Conservation (phyloP, 2,888 invertebrate species). For the Scotopteryx bipunctaria region DNA sequence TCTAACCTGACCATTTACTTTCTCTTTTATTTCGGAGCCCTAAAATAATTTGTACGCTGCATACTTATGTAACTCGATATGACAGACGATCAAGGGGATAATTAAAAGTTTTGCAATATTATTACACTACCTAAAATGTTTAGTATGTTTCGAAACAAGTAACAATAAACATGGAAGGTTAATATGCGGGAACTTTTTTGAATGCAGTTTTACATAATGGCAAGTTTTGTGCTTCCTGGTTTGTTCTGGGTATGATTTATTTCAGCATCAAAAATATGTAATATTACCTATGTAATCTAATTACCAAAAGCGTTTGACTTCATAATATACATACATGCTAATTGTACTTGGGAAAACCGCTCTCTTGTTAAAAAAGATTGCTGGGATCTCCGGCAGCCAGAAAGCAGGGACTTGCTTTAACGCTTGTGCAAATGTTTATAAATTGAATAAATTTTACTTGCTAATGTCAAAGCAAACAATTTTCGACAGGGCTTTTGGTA, state of each 20-base stretch:
- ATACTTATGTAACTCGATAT: constrained; percentile 27
- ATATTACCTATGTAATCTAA: neutral
- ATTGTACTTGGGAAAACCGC: too few species aligned
- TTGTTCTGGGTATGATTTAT: constrained; percentile 10
- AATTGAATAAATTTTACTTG: constrained; percentile 28
- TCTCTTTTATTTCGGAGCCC: constrained; percentile 59
- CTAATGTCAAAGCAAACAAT: constrained; percentile 34
- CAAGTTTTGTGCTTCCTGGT: constrained; percentile 23
- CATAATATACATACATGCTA: too few species aligned
- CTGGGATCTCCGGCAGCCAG: too few species aligned
- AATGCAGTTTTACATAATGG: constrained; percentile 33
- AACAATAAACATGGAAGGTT: constrained; percentile 30
- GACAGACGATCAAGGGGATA: constrained; percentile 23
- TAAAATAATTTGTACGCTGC: constrained; percentile 44
- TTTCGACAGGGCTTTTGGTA: constrained; percentile 34
- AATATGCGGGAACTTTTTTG: constrained; percentile 35
- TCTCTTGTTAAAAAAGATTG: too few species aligned
- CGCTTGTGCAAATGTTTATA: constrained; percentile 18
- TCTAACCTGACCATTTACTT: constrained; percentile 71
- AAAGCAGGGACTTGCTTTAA: constrained; percentile 1
- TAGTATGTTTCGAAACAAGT: constrained; percentile 32
- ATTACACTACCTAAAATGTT: constrained; percentile 23
- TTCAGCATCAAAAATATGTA: constrained; percentile 6
- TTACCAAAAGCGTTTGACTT: neutral
- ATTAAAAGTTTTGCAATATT: constrained; percentile 35